Base-by-base conservation (phyloP, 2,888 invertebrate genomes). In the Strigamia transsilvanica region DNA sequence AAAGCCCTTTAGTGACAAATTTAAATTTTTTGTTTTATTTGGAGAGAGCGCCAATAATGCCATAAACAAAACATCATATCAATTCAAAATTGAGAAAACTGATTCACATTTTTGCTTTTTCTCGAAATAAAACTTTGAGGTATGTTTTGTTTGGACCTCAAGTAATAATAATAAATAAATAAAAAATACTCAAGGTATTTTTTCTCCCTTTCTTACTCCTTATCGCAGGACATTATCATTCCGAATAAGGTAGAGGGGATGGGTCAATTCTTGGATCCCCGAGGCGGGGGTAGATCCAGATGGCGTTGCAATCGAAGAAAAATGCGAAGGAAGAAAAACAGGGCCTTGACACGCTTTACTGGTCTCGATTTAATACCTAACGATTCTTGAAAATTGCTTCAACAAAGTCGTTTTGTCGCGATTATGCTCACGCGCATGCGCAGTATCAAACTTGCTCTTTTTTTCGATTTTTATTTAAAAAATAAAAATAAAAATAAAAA, bases 281-380 rank as follows among this genome's bases (percentile, higher is more conserved):
- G 73, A 73, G 73, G 73, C 73, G 73, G 73, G 73, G 73, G 73
- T 73, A 73, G 73, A 73, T 32, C 73, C 73, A 73, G 73, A 32
- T 73, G 73, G 73, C 73, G 73, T 32, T 73, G 73, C 73, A 32
- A 73, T 73, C 73, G 27, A 73, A 73, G 73, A 73, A 73, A 73
- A 73, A 73, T 32, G 32, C 5, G 32, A 73, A 73, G 73, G 32
- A 73, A 32, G 32, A 73, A 73, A 73, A 32, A 27, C 73, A 27
- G 73, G 32, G 73, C 73, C 73, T 73, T 73, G 73, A 73, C 73
- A 73, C 32, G 27, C 73, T 73, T 73, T 73, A 73, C 27, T 73
- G 32, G 73, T 32, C 73, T 73, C 73, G 73, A 73, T 73, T 73
- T 73, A 73, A 73, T 73, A 73, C 73, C 27, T 27, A 18, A 32